Percentiles rank a stretch among this genome's conserved stretches.
phyloP scores from a whole-genome alignment of 2,888 invertebrate species.

The Thymelicus acteon region DNA sequence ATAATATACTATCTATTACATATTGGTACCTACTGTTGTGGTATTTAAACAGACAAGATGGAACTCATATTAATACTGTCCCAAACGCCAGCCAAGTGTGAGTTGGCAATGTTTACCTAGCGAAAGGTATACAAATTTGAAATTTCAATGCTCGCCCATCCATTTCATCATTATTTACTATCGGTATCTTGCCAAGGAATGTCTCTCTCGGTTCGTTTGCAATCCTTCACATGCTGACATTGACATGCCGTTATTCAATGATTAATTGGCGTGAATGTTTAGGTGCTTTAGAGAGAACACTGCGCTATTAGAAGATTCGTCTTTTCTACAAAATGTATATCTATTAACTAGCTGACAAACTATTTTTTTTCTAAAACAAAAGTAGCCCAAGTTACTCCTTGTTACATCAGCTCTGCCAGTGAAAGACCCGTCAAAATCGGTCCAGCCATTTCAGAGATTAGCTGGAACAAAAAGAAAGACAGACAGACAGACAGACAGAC shows the following conservation, averaged over 20 bases:
- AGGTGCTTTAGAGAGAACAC: not conserved
- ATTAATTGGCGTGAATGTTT: not conserved
- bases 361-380: no score
- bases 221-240: conserved; percentile 20
- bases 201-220: conserved; percentile 7
- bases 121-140: not conserved
- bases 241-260: not conserved
- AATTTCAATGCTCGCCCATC: conserved; percentile 5
- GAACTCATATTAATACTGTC: not conserved
- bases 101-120: not conserved
- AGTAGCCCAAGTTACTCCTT: no score
- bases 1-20: not conserved
- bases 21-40: not conserved
- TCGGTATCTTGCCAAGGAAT: conserved; percentile 28
- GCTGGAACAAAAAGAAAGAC: no score
- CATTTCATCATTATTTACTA: conserved; percentile 19
- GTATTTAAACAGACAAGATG: not conserved
- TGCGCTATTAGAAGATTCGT: no score
- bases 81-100: not conserved
- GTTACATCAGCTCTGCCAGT: no score
- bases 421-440: no score
- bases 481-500: no score
- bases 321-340: no score
- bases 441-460: no score
- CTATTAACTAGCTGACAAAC: no score